Evolutionary conservation across 2,113 vertebrate species (phyloP).

Genomic region (Pachypanchax playfairii): DNA sequence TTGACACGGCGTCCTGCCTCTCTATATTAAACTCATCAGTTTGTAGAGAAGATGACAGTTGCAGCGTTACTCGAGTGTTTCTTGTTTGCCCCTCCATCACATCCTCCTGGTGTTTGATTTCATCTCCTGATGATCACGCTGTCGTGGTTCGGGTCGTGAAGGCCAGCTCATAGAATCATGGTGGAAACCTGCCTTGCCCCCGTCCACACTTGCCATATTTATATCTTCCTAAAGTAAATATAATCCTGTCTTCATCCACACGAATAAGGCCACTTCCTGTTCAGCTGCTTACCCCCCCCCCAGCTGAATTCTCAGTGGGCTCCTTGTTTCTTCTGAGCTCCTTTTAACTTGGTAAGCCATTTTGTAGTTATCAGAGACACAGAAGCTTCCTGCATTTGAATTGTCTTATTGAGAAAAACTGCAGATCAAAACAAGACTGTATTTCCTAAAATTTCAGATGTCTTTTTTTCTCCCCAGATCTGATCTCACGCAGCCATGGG

Average conservation of each 20-base stretch:
- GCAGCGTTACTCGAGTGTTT: slow-evolving; percentile 31
- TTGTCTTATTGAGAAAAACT: not conserved
- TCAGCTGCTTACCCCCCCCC: slow-evolving; percentile 11
- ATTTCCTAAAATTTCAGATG: not conserved
- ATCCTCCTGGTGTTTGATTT: slow-evolving; percentile 57
- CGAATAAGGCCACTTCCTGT: slow-evolving; percentile 48
- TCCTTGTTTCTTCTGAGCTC: slow-evolving; percentile 29
- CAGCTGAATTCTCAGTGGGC: slow-evolving; percentile 5
- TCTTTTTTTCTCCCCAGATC: slow-evolving; percentile 31
- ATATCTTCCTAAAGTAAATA: slow-evolving; percentile 70
- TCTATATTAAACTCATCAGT: slow-evolving; percentile 25
- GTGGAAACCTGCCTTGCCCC: slow-evolving; percentile 47
- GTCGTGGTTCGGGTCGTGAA: slow-evolving; percentile 26
- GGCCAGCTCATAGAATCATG: slow-evolving; percentile 52
- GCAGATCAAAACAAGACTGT: not conserved
- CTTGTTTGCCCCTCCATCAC: slow-evolving; percentile 37
- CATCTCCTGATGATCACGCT: slow-evolving; percentile 53
- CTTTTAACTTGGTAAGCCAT: slow-evolving; percentile 34
- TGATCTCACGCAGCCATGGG: slow-evolving; percentile 79
- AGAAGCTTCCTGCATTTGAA: not conserved
- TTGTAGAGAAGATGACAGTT: slow-evolving; percentile 32
- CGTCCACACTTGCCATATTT: slow-evolving; percentile 75
- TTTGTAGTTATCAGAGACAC: not conserved
- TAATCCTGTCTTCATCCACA: slow-evolving; percentile 57
- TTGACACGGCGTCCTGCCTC: not conserved